Evolutionary conservation across 2,797 vertebrate genomes (phyloP), one percentile per base, ranked within the genome.

Genomic region (Myotis daubentonii): DNA sequence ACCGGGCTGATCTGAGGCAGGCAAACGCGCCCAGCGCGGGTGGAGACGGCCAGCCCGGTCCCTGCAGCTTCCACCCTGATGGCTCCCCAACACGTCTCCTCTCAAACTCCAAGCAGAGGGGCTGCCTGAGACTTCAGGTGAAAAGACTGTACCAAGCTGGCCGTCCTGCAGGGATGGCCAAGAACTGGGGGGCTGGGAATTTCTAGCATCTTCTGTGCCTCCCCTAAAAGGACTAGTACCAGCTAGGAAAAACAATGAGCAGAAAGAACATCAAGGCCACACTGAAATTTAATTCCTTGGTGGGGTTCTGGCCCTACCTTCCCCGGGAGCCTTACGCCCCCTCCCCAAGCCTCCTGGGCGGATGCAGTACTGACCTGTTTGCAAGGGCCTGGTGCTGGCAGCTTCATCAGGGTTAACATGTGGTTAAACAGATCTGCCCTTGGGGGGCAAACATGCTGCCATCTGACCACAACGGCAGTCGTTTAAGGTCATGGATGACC

Each of bases 241-340:
- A 80, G 79, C 68, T 10, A 33, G 55, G 49, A 12, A 33, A 60
- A 65, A 3, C 44, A 15, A 36, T 15, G 38, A 89, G 47, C 44
- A 76, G 57, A 93, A 83, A 83, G 55, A 95, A 62, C 53, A 88
- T 85, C 60, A 91, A 93, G 66, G 72, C 44, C 74, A 78, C 95
- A 94, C 75, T 65, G 36, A 89, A 92, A 92, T 95, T 57, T 93
- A 96, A 96, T 91, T 49, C 66, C 53, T 89, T 41, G 57, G 53
- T 55, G 53, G 13, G n/a, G 38, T 23, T 70, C 71, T 65, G 86
- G 76, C 66, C 19, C 70, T 44, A 19, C 49, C 70, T 87, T 49
- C 44, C 30, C 41, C 19, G 1, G 20, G 23, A 41, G 19, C 78
- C 90, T 66, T 15, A 4, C 47, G 8, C 75, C 82, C 81, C 80